phyloP scores from a whole-genome alignment of 1,140 invertebrate genomes.

The Phthorimaea operculella region DNA sequence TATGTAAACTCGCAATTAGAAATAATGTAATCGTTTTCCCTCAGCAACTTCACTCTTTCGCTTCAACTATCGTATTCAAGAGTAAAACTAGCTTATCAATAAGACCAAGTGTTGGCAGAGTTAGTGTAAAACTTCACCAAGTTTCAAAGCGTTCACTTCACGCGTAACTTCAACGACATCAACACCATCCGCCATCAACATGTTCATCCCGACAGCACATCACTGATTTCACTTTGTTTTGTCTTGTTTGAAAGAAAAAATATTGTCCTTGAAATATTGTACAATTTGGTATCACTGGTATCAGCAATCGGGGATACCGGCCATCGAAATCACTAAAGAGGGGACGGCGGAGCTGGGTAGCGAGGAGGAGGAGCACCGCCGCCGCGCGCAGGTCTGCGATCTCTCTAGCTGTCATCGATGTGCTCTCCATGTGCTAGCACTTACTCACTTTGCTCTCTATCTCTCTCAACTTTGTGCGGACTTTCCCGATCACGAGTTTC shows the following conservation, averaged over 20 bases:
- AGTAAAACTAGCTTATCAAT: too few species aligned
- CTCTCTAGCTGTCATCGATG: constrained; percentile 61
- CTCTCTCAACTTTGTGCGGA: constrained; percentile 48
- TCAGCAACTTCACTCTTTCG: too few species aligned
- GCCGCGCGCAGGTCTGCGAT: constrained; percentile 67
- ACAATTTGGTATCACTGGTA: constrained; percentile 42
- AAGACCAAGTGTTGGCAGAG: too few species aligned
- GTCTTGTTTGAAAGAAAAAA: constrained; percentile 37
- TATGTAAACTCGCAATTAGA: too few species aligned
- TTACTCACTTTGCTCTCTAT: constrained; percentile 58
- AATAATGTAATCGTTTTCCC: too few species aligned
- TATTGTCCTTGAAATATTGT: constrained; percentile 44
- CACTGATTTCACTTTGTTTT: constrained; percentile 31
- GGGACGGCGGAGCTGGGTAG: constrained; percentile 66
- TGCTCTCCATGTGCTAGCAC: constrained; percentile 63
- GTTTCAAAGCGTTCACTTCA: background rate
- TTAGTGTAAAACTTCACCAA: too few species aligned
- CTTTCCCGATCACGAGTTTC: constrained; percentile 54
- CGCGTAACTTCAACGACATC: background rate
- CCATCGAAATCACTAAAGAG: constrained; percentile 90
- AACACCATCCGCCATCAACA: constrained; percentile 11
- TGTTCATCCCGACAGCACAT: constrained; percentile 26
- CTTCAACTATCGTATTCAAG: too few species aligned
- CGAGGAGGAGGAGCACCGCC: constrained; percentile 68
- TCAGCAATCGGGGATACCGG: constrained; percentile 68